A percentile compares a stretch with the other conserved stretches of the same genome.
These are phyloP conservation scores for Alcedo quadribrachys DNA, from an alignment of 2,797 vertebrate species.

Conservation along the genomic window DNA sequence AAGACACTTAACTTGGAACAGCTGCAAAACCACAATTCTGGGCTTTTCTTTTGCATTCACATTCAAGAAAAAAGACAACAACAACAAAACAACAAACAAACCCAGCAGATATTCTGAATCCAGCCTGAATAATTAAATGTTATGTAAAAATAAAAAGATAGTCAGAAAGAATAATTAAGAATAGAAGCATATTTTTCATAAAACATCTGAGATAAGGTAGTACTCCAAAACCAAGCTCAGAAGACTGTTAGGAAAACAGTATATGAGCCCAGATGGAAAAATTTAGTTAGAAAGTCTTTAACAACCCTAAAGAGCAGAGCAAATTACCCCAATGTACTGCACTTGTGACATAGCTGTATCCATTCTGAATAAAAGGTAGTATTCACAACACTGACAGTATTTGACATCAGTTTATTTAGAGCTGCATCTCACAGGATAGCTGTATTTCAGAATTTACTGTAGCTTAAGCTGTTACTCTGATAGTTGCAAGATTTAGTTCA, in stretches of 20 bases:
- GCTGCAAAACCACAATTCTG: background rate
- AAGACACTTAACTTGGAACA: background rate
- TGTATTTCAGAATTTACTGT: background rate
- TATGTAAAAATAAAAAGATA: background rate
- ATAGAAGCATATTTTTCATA: background rate
- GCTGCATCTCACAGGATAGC: background rate
- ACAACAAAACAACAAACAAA: background rate
- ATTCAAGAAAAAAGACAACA: background rate
- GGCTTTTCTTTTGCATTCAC: background rate
- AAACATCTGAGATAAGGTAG: background rate
- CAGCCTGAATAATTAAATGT: background rate
- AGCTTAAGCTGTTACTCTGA: background rate
- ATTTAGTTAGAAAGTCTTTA: background rate
- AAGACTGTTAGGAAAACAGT: background rate
- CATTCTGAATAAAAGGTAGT: background rate
- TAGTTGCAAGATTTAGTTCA: constrained; percentile 30
- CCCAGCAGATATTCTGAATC: background rate
- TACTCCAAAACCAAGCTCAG: background rate
- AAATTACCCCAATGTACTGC: background rate
- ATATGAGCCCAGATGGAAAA: background rate
- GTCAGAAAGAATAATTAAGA: background rate
- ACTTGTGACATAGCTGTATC: background rate
- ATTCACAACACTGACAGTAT: background rate
- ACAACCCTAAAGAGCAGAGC: background rate
- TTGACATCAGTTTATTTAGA: background rate